Evolutionary conservation across 2,797 vertebrate genomes (phyloP).

Genomic region (Momotus momota): DNA sequence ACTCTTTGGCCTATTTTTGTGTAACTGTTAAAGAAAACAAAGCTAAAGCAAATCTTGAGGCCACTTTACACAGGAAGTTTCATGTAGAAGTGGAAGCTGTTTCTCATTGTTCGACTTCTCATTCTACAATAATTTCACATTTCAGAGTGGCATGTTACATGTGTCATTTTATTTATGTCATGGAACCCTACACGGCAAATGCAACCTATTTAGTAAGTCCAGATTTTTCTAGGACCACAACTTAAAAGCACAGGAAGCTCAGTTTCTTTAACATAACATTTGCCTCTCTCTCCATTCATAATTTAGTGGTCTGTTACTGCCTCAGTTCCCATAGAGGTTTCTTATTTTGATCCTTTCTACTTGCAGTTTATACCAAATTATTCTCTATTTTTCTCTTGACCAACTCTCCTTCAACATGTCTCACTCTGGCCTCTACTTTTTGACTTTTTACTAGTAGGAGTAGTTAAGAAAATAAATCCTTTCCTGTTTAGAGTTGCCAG

Average conservation of each 20-base stretch:
- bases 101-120: constrained; percentile 77
- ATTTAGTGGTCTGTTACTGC: constrained; percentile 55
- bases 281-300: constrained; percentile 8
- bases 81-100: constrained; percentile 70
- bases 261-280: constrained; percentile 62
- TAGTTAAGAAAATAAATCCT: constrained; percentile 19
- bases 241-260: constrained; percentile 68
- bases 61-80: constrained; percentile 64
- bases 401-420: background rate
- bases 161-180: constrained; percentile 75
- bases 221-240: constrained; percentile 72
- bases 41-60: constrained; percentile 41
- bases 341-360: constrained; percentile 16
- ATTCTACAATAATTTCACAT: constrained; percentile 68
- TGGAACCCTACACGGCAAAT: constrained; percentile 58
- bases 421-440: background rate
- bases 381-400: background rate
- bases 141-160: constrained; percentile 74
- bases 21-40: constrained; percentile 32
- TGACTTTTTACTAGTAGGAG: background rate
- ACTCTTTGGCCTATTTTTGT: constrained; percentile 14
- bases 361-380: background rate
- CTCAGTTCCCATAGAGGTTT: constrained; percentile 15
- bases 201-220: constrained; percentile 75
- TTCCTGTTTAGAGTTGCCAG: constrained; percentile 7